Base-by-base conservation (phyloP, 2,113 vertebrate genomes). In the Tetraodon nigroviridis region DNA sequence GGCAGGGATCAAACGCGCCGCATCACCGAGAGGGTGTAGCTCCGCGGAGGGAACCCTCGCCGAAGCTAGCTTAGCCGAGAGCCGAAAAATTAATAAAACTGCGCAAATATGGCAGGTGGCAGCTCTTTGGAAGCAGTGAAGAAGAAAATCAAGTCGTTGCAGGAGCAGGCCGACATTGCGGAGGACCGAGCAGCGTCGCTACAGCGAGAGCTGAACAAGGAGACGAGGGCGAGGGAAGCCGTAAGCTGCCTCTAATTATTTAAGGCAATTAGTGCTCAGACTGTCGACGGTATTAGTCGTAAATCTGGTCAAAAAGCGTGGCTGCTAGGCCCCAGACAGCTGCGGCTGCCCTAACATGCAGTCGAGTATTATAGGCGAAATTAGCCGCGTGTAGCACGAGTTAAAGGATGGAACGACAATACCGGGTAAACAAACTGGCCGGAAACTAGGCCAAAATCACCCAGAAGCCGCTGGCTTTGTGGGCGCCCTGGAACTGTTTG, bases 51-150 rank as follows among this genome's bases (percentile, higher is more conserved):
- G 12, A 32, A 17, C 46, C 56, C 17, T 53, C 58, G 44, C 64
- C 20, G 18, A 46, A n/a, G 51, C 66, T 54, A 80, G 67, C 60
- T 55, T 65, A 79, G 69, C 71, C 37, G 22, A 42, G 15, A 68
- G 19, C n/a, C n/a, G n/a, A n/a, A n/a, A n/a, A n/a, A n/a, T n/a
- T n/a, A n/a, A 15, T 58, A 44, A 21, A 32, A 41, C 37, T 18
- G 0, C 56, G 41, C 19, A 61, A 53, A 67, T 42, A 95, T 97
- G 94, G 91, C 94, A 69, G 92, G 90, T 57, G 87, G 90, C 63
- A 93, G 91, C 83, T 94, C 94, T 40, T 78, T 98, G 71, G 94
- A 97, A 84, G 93, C 93, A 19, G 94, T 97, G 60, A 92, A 92
- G 66, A 92, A 94, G 80, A 98, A 97, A 87, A 97, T 97, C 54